Evolutionary conservation across 2,797 vertebrate genomes (phyloP).

Genomic region (Acipenser transmontanus): DNA sequence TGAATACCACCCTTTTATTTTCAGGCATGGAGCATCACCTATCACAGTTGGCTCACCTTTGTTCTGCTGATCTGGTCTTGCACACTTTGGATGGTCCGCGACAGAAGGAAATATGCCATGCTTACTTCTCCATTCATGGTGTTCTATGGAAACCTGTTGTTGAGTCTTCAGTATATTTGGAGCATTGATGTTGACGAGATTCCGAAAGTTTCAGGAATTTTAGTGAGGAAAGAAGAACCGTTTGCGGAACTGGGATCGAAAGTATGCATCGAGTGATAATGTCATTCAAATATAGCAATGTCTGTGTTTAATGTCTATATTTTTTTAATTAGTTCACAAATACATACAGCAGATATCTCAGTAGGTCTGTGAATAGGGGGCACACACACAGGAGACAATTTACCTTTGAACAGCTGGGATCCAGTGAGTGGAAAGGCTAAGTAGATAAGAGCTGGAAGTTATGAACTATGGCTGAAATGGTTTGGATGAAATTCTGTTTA

Average conservation of each 20-base stretch:
- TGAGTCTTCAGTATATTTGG: constrained; percentile 88
- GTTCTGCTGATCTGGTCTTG: constrained; percentile 94
- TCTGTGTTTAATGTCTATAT: no score
- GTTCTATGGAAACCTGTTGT: constrained; percentile 79
- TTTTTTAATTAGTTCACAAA: no score
- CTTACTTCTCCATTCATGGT: constrained; percentile 95
- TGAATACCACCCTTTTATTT: not conserved
- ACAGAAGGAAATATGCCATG: constrained; percentile 88
- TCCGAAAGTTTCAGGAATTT: constrained; percentile 60
- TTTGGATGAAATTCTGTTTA: no score
- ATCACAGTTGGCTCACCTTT: constrained; percentile 93
- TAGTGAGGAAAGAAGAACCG: constrained; percentile 61
- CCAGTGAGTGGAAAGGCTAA: no score
- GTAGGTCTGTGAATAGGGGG: no score
- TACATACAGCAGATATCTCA: no score
- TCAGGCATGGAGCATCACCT: constrained; percentile 94
- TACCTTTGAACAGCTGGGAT: no score
- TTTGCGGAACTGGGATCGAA: constrained; percentile 82
- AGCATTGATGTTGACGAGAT: constrained; percentile 65
- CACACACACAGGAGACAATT: no score
- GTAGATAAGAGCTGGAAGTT: no score
- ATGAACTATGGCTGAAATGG: no score
- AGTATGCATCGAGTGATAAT: constrained; percentile 47
- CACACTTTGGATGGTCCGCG: constrained; percentile 87
- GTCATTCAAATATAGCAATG: no score